Conservation (phyloP, 2,113 vertebrate species). For the Nymphicus hollandicus region DNA sequence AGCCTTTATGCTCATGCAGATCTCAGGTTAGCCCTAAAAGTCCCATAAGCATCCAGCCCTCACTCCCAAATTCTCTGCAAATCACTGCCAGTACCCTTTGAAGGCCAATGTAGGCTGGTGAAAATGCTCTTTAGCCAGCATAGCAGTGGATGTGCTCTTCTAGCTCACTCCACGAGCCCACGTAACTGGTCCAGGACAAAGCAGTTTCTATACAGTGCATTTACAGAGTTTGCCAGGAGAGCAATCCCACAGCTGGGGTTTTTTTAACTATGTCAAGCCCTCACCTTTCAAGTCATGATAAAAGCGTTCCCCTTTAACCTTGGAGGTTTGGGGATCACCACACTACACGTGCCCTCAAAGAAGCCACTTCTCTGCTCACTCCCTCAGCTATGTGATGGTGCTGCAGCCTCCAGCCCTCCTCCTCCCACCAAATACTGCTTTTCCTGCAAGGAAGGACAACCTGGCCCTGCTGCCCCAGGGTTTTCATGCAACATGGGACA, state of each 20-base stretch:
- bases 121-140: neutral
- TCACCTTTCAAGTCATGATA: neutral
- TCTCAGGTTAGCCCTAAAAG: neutral
- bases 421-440: neutral
- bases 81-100: neutral
- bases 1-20: neutral
- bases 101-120: rapidly evolving
- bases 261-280: neutral
- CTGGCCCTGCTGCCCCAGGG: neutral
- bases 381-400: neutral
- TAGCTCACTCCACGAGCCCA: neutral
- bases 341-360: neutral
- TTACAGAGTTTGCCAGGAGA: neutral
- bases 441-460: neutral
- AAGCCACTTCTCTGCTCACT: neutral
- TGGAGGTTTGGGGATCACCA: neutral
- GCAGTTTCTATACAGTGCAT: neutral
- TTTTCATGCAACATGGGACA: neutral
- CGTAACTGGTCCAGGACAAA: neutral
- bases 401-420: neutral
- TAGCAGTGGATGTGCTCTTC: neutral
- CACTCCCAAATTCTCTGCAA: neutral
- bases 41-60: neutral
- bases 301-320: neutral
- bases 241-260: neutral